Conservation (phyloP, 2,113 vertebrate species). For the Heloderma charlesbogerti region DNA sequence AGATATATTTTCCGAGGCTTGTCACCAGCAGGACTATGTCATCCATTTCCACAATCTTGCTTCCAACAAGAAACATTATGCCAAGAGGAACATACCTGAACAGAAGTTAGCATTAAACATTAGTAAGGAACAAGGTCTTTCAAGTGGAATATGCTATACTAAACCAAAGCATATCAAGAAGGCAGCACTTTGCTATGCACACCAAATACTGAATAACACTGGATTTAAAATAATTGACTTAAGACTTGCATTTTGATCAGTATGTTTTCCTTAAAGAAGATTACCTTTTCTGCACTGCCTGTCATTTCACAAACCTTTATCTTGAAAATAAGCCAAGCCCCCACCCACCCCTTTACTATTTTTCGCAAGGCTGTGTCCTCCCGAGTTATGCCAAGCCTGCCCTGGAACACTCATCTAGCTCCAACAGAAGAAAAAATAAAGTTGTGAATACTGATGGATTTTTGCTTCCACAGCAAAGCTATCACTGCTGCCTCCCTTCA, state of each 20-base stretch:
- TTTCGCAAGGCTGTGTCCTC: too few species aligned
- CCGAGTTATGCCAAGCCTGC: not conserved
- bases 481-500: not conserved
- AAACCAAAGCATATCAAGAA: not conserved
- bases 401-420: not conserved
- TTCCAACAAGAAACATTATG: constrained; percentile 97
- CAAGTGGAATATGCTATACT: not conserved
- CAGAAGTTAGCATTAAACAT: not conserved
- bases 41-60: constrained; percentile 99
- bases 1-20: constrained; percentile 96
- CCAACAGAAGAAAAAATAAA: not conserved
- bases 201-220: not conserved
- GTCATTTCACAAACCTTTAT: too few species aligned
- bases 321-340: not conserved
- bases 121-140: not conserved
- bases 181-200: too few species aligned
- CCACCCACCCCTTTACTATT: not conserved
- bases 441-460: too few species aligned
- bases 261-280: not conserved
- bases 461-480: not conserved
- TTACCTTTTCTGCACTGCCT: not conserved
- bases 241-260: not conserved
- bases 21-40: constrained; percentile 91
- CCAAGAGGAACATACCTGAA: constrained; percentile 96
- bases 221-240: not conserved